Percentiles rank a stretch among this genome's conserved stretches.
Evolutionary conservation across 1,140 invertebrate genomes (phyloP).

Genomic region (Saxidomus purpurata): DNA sequence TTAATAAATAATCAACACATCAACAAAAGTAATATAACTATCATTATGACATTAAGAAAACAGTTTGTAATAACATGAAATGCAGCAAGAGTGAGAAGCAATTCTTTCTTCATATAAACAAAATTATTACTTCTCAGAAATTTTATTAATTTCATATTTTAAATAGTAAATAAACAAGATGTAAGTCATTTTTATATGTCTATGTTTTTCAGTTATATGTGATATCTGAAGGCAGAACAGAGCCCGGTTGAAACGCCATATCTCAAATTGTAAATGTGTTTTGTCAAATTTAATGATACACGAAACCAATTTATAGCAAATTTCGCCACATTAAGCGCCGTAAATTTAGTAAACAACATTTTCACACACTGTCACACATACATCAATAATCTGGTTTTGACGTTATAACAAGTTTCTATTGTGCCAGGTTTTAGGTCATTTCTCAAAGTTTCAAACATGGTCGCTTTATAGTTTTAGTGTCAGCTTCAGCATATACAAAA

Average conservation of each 20-base stretch:
- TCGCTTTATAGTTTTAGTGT: no score
- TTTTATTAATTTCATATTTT: not conserved
- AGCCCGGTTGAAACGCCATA: not conserved
- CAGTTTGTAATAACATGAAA: not conserved
- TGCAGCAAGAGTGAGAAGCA: not conserved
- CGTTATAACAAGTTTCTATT: not conserved
- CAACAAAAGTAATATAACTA: conserved; percentile 33
- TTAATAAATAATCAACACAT: conserved; percentile 52
- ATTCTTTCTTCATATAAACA: not conserved
- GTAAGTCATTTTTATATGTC: no score
- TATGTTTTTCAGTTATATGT: no score
- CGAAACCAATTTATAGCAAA: not conserved
- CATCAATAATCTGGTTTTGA: not conserved
- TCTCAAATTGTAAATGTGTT: not conserved
- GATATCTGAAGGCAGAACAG: no score
- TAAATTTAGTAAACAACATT: not conserved
- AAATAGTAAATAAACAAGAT: not conserved
- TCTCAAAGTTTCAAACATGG: no score
- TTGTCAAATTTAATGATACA: not conserved
- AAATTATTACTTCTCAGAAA: not conserved
- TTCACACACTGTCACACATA: not conserved
- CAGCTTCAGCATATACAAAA: no score
- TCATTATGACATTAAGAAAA: not conserved
- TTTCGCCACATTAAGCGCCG: not conserved
- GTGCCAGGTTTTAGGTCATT: not conserved